Conservation (phyloP, 1,140 invertebrate genomes). For the Stratiolaelaps scimitus region DNA sequence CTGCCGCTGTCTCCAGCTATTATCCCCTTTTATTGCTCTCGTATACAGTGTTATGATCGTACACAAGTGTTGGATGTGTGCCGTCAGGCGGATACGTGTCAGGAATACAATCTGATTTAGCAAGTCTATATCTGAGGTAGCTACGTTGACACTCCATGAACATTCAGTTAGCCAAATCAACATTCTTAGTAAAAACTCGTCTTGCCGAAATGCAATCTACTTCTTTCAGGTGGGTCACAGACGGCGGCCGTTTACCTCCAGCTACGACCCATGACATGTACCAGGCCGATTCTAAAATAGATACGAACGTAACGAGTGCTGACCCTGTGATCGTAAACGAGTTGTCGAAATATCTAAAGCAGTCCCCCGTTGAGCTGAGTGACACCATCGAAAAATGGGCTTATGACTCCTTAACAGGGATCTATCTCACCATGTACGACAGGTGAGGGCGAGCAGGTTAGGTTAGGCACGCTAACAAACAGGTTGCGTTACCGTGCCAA, state of each 20-base stretch:
- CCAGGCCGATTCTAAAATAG: background rate
- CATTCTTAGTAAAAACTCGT: constrained; percentile 1
- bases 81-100: too few relatives aligned
- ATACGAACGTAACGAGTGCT: background rate
- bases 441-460: background rate
- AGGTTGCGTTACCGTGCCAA: too few relatives aligned
- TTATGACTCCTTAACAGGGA: constrained; percentile 9
- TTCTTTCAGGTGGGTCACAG: constrained; percentile 12
- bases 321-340: constrained; percentile 22
- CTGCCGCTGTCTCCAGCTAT: too few relatives aligned
- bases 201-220: too few relatives aligned
- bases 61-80: too few relatives aligned
- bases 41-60: too few relatives aligned
- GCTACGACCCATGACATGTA: constrained; percentile 14
- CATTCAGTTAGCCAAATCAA: too few relatives aligned
- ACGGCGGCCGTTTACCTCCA: background rate
- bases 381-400: constrained; percentile 16
- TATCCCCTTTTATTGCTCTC: too few relatives aligned
- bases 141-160: too few relatives aligned
- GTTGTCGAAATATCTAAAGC: constrained; percentile 6
- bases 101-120: too few relatives aligned
- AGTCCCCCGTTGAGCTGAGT: background rate
- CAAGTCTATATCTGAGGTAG: too few relatives aligned
- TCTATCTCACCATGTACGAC: constrained; percentile 17
- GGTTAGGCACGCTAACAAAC: too few relatives aligned